Evolutionary conservation across 2,888 invertebrate genomes (phyloP).

Genomic region (Aricia artaxerxes): DNA sequence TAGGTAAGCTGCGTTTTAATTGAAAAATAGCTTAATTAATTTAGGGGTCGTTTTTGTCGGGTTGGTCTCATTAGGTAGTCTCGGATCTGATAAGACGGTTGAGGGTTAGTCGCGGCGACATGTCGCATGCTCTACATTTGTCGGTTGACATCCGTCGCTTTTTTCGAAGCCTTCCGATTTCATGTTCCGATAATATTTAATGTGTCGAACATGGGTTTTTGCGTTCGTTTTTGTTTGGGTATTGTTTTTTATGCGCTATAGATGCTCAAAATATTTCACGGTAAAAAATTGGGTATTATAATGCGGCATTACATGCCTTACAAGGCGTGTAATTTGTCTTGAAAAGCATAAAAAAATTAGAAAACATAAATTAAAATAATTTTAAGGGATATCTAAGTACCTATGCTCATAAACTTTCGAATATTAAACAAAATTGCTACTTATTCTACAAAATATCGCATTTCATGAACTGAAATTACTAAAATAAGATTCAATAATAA

Average conservation of each 20-base stretch:
- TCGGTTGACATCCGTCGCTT: constrained; percentile 36
- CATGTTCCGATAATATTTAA: constrained; percentile 52
- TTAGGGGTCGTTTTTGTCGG: constrained; percentile 16
- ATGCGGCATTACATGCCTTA: neutral
- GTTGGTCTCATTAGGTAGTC: constrained; percentile 27
- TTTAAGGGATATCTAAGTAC: neutral
- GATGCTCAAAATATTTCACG: neutral
- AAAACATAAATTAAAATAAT: neutral
- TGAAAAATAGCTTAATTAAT: constrained; percentile 11
- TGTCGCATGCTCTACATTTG: constrained; percentile 34
- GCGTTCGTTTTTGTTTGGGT: constrained; percentile 37
- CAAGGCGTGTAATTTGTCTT: neutral
- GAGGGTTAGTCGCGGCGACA: constrained; percentile 34
- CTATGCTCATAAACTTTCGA: too few relatives aligned
- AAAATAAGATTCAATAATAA: too few relatives aligned
- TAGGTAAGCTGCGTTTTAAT: constrained; percentile 20
- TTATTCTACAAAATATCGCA: neutral
- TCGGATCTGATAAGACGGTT: constrained; percentile 35
- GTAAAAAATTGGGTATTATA: neutral
- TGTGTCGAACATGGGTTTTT: constrained; percentile 51
- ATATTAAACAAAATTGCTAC: too few relatives aligned
- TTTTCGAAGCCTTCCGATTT: constrained; percentile 45
- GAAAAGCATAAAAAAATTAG: neutral
- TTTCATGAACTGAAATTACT: neutral
- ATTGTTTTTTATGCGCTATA: constrained; percentile 5